Base-by-base conservation (phyloP, 1,140 invertebrate genomes). In the Zaprionus ornatus region DNA sequence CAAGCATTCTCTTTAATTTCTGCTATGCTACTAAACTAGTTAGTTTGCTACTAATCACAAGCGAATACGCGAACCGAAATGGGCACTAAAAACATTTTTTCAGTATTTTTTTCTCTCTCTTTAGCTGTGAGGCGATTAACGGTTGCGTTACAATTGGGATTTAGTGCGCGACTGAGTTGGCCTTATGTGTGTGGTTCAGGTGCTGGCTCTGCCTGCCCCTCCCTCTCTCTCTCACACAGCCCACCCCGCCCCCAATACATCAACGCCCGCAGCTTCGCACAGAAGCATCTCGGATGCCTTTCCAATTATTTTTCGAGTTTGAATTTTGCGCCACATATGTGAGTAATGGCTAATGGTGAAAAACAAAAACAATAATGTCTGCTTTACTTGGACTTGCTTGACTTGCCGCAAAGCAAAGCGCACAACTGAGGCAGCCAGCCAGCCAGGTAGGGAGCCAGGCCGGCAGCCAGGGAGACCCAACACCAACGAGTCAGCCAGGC, bases 61-160 rank as follows among this genome's bases (percentile, higher is more conserved):
- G 21, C 25, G 45, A 21, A 32, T 64, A 42, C 35, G 21, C 25
- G 27, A 5, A 32, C 54, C 29, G 19, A 73, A 55, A 50, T 50
- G 45, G 40, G 40, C 40, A 45, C n/a, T 45, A 45, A 17, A 45
- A 17, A 17, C 17, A 17, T 45, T n/a, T 13, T 35, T 35, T 35
- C 3, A 35, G 32, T 35, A 35, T 35, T 35, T 35, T 52, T 55
- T 66, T 73, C 45, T 63, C 63, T 67, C 21, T 23, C 13, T 37
- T 9, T 55, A 23, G 32, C n/a, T 42, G n/a, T 52, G 21, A 23
- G 52, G 68, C 74, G 78, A 88, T 88, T 90, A 88, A 90, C 88
- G 81, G 77, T 81, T 80, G 87, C 79, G 87, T 90, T 90, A 86
- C 86, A 79, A 77, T 90, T 90, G 85, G 82, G 87, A 90, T 90